Percentiles rank a stretch among this genome's conserved stretches.
These are phyloP conservation scores for Pogonomyrmex californicus DNA, from an alignment of 1,140 invertebrate species.

Conservation along the genomic window DNA sequence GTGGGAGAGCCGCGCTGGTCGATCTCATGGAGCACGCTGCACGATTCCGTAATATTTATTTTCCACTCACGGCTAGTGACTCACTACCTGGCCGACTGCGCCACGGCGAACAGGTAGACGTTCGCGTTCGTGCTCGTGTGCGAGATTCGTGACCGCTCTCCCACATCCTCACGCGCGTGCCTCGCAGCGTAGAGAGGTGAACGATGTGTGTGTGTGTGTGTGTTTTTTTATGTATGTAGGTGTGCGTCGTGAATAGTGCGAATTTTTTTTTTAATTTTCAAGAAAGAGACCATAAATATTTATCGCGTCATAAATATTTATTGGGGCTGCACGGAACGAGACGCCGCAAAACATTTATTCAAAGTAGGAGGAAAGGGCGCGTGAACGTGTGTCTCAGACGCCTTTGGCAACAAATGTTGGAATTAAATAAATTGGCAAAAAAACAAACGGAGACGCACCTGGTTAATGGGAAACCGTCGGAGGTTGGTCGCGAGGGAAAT, in stretches of 20 bases:
- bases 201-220: not conserved
- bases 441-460: not conserved
- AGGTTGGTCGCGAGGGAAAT: not conserved
- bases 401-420: too few species aligned
- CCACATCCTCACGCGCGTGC: constrained; percentile 14
- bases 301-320: constrained; percentile 10
- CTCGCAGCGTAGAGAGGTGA: constrained; percentile 15
- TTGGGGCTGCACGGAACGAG: too few species aligned
- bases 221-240: not conserved
- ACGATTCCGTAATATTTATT: constrained; percentile 83
- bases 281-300: not conserved
- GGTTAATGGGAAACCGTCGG: not conserved
- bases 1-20: constrained; percentile 59
- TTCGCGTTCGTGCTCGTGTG: constrained; percentile 37
- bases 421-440: not conserved
- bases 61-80: constrained; percentile 77
- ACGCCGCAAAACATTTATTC: not conserved
- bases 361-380: not conserved
- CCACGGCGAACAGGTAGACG: constrained; percentile 69
- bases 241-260: not conserved
- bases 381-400: not conserved
- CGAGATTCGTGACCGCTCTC: not conserved
- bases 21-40: constrained; percentile 68
- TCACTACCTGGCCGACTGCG: constrained; percentile 78
- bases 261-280: not conserved